Conservation (phyloP, 1,140 invertebrate genomes). For the Drosophila athabasca region DNA sequence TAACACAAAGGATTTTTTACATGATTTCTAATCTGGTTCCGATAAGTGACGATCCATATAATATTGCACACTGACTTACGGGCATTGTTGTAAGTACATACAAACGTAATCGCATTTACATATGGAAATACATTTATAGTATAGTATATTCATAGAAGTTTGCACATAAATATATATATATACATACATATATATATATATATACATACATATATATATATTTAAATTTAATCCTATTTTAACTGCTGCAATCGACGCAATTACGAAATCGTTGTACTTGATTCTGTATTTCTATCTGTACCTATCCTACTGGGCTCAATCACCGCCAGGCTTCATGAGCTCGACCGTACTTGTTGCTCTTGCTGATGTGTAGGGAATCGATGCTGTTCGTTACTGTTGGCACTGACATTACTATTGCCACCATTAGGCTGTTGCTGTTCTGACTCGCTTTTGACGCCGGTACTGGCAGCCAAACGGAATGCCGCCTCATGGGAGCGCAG, state of each 20-base stretch:
- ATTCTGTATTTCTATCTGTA: slow-evolving; percentile 15
- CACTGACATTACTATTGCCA: slow-evolving; percentile 21
- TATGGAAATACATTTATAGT: slow-evolving; percentile 1
- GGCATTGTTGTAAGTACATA: slow-evolving; percentile 15
- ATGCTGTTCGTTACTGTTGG: slow-evolving; percentile 31
- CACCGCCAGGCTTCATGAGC: slow-evolving; percentile 18
- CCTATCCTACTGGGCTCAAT: background rate
- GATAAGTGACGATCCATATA: slow-evolving; percentile 16
- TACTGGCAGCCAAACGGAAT: slow-evolving; percentile 89
- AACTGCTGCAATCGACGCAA: slow-evolving; percentile 27
- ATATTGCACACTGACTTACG: slow-evolving; percentile 31
- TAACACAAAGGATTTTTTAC: slow-evolving; percentile 37
- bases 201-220: slow-evolving; percentile 33
- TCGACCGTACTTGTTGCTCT: slow-evolving; percentile 35
- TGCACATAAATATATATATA: slow-evolving; percentile 37
- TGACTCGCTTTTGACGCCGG: slow-evolving; percentile 80
- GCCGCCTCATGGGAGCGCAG: slow-evolving; percentile 92
- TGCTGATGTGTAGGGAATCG: slow-evolving; percentile 22
- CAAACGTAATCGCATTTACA: slow-evolving; percentile 33
- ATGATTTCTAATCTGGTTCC: slow-evolving; percentile 18
- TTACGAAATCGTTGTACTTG: slow-evolving; percentile 53
- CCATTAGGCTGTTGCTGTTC: slow-evolving; percentile 24
- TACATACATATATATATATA: slow-evolving; percentile 35
- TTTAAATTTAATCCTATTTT: slow-evolving; percentile 41
- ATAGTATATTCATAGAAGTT: slow-evolving; percentile 1